Base-by-base conservation (phyloP, 2,888 invertebrate species). In the Steinernema scapterisci region DNA sequence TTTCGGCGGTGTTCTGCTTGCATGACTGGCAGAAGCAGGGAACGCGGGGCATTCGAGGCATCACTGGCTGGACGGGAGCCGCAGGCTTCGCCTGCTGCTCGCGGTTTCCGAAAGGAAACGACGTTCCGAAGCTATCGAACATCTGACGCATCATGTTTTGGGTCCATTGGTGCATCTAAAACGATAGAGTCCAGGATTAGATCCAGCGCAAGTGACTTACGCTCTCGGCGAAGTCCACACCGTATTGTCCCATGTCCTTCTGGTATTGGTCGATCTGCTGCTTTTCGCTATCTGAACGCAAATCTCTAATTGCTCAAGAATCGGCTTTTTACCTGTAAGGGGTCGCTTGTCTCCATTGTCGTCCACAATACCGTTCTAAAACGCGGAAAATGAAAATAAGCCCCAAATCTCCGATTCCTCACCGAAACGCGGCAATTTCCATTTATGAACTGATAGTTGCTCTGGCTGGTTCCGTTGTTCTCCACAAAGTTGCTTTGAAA, bases 401-500 rank as follows among this genome's bases (percentile, higher is more conserved):
- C n/a, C n/a, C n/a, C n/a, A n/a, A n/a, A n/a, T n/a, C n/a, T n/a
- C n/a, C n/a, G n/a, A n/a, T n/a, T n/a, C 6, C 63, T 63, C 31
- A 63, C 63, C 38, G 63, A 11, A 63, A 63, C 63, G 11, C 13
- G 16, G 63, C 63, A 63, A 25, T 63, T 31, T 63, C 63, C 63
- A 16, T 63, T 25, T 1, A 63, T 27, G 31, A 63, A 63, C 19
- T 63, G 63, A n/a, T 63, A 63, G 19, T 31, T 27, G 31, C 31
- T 63, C 1, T 27, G 16, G 19, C 63, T 27, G 25, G 31, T 63
- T 27, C 63, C 63, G 16, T 63, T 63, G 63, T 63, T 63, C 3
- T 1, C 27, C 16, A 13, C 63, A 76, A 45, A 76, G 75, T 54
- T 75, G 75, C 13, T 75, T 44, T 75, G 75, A 72, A 44, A 76